These are phyloP conservation scores for Tenualosa ilisha DNA, from an alignment of 2,797 vertebrate species.

Conservation along the genomic window DNA sequence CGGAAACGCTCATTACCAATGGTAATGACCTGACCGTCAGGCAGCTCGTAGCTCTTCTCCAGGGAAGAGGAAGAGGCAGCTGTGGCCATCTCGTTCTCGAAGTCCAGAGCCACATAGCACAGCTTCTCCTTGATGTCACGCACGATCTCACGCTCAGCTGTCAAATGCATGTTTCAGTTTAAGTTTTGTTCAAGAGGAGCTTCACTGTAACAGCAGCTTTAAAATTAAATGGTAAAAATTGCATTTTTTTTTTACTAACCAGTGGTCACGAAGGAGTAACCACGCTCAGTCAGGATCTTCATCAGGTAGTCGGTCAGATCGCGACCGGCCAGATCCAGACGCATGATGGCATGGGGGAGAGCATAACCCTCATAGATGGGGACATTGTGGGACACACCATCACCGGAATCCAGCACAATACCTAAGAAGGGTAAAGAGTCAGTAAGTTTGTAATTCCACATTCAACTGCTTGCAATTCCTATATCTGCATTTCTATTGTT, in stretches of 20 bases:
- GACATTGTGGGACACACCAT: constrained; percentile 93
- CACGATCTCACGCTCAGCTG: constrained; percentile 83
- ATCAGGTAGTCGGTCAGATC: constrained; percentile 97
- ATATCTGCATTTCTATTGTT: neutral
- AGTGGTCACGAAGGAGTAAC: constrained; percentile 96
- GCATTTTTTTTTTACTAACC: constrained; percentile 66
- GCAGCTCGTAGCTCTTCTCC: constrained; percentile 88
- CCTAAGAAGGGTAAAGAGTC: constrained; percentile 65
- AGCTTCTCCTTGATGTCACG: constrained; percentile 85
- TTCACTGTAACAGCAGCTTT: neutral
- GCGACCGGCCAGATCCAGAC: constrained; percentile 89
- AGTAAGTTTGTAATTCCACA: neutral
- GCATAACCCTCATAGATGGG: constrained; percentile 95
- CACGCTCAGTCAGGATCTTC: constrained; percentile 96
- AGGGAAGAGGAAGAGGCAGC: constrained; percentile 82
- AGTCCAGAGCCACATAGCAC: constrained; percentile 83
- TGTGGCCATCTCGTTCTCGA: constrained; percentile 84
- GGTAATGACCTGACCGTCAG: constrained; percentile 97
- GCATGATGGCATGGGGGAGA: constrained; percentile 94
- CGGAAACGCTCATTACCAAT: constrained; percentile 98
- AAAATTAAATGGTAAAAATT: neutral
- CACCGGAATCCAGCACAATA: constrained; percentile 92
- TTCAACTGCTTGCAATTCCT: neutral
- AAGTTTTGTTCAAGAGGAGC: neutral
- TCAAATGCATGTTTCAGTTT: neutral